A percentile compares a stretch with the other conserved stretches of the same genome.
These are phyloP conservation scores for Orchesellides sinensis DNA, from an alignment of 2,888 invertebrate genomes.

Conservation along the genomic window DNA sequence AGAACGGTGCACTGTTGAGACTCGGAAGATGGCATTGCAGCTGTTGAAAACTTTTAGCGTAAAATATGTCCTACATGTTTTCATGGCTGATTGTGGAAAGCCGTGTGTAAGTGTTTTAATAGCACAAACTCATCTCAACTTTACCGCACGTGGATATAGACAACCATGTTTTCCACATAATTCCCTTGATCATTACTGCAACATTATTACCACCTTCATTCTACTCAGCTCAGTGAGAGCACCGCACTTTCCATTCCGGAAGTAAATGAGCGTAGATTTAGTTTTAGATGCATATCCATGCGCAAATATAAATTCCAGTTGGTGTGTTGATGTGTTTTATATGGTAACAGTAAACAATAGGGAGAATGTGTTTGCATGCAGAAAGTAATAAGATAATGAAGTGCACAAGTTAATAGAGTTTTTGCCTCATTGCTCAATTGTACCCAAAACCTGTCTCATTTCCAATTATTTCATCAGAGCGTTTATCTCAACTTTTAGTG, in stretches of 20 bases:
- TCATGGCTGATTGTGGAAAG: no score
- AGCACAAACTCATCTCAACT: not conserved
- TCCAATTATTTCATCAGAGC: conserved; percentile 1
- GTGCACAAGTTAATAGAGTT: not conserved
- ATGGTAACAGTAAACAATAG: not conserved
- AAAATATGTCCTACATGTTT: no score
- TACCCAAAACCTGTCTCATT: not conserved
- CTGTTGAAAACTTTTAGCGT: not conserved
- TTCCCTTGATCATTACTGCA: no score
- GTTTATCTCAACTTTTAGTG: not conserved
- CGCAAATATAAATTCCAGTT: not conserved
- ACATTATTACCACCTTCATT: not conserved
- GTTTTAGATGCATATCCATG: not conserved
- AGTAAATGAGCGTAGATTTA: not conserved
- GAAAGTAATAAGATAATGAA: not conserved
- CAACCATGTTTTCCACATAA: not conserved
- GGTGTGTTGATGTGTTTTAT: not conserved
- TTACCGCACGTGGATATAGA: not conserved
- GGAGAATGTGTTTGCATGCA: not conserved
- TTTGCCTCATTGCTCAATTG: conserved; percentile 4
- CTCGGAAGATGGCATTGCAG: not conserved
- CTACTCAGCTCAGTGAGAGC: not conserved
- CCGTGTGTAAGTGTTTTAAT: not conserved
- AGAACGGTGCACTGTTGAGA: not conserved
- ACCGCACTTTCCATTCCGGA: not conserved